phyloP scores from a whole-genome alignment of 2,113 vertebrate species.

The Gallinago media region DNA sequence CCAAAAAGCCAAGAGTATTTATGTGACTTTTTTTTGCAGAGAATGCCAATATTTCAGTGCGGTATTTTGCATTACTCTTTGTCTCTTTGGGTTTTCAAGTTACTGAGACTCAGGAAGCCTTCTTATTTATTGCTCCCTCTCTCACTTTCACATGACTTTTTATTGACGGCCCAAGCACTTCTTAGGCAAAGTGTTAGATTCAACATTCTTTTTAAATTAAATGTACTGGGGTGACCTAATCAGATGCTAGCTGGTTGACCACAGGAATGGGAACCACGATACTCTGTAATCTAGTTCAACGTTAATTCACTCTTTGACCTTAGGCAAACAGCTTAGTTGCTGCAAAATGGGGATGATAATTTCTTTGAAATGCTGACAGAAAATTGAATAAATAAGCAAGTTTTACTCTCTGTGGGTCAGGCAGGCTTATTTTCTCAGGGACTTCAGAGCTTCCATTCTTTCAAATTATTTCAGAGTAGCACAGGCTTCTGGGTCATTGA shows the following conservation, averaged over 20 bases:
- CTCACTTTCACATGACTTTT: conserved; percentile 52
- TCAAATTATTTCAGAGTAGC: background rate
- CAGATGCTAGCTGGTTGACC: conserved; percentile 52
- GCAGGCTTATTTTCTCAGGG: background rate
- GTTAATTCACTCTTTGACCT: conserved; percentile 53
- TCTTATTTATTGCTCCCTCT: conserved; percentile 32
- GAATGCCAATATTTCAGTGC: background rate
- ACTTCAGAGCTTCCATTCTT: background rate
- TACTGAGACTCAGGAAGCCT: background rate
- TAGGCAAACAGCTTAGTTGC: conserved; percentile 39
- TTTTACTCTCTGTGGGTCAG: background rate
- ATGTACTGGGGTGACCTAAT: conserved; percentile 49
- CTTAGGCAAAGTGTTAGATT: conserved; percentile 44
- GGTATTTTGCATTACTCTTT: background rate
- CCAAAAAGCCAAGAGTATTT: background rate
- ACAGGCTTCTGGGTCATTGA: background rate
- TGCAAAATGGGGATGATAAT: conserved; percentile 28
- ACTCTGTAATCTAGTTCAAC: conserved; percentile 35
- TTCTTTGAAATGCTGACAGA: conserved; percentile 35
- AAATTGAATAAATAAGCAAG: conserved; percentile 36
- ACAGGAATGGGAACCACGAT: conserved; percentile 57
- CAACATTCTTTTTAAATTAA: conserved; percentile 57
- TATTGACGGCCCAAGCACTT: background rate
- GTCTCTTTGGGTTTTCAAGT: background rate
- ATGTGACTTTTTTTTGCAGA: background rate